A percentile compares a stretch with the other conserved stretches of the same genome.
Evolutionary conservation across 2,797 vertebrate species (phyloP).

Genomic region (Coluber constrictor): DNA sequence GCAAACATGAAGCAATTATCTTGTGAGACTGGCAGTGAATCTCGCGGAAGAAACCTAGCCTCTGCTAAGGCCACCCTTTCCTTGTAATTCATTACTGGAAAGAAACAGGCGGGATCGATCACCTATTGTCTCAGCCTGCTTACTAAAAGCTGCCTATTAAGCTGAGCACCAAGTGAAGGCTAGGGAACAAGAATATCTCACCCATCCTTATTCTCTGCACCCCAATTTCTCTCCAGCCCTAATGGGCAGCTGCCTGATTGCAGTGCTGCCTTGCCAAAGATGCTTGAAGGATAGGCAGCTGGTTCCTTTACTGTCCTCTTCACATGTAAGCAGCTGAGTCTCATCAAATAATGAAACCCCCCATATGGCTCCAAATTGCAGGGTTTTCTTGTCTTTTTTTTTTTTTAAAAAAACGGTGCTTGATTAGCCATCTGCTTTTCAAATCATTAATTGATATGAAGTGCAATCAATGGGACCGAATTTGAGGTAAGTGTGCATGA

Average conservation of each 20-base stretch:
- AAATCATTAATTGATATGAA: not conserved
- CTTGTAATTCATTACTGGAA: not conserved
- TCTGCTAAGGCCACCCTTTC: not conserved
- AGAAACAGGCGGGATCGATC: not conserved
- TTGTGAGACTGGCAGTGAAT: not conserved
- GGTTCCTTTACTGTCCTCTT: not conserved
- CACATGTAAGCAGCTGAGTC: not conserved
- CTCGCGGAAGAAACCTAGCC: not conserved
- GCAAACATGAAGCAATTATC: not conserved
- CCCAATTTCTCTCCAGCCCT: not conserved
- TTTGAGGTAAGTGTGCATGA: not conserved
- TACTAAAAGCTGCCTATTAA: not conserved
- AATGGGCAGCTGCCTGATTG: not conserved
- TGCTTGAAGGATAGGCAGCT: not conserved
- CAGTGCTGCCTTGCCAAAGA: not conserved
- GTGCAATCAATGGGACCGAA: not conserved
- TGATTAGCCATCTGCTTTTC: not conserved
- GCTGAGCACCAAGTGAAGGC: not conserved
- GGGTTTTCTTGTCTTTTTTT: not conserved
- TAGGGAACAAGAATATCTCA: not conserved
- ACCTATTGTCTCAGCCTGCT: not conserved
- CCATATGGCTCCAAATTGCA: not conserved
- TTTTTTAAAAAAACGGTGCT: not conserved
- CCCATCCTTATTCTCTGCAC: not conserved
- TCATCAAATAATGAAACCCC: not conserved